phyloP scores from a whole-genome alignment of 1,140 invertebrate species.

The Episyrphus balteatus region DNA sequence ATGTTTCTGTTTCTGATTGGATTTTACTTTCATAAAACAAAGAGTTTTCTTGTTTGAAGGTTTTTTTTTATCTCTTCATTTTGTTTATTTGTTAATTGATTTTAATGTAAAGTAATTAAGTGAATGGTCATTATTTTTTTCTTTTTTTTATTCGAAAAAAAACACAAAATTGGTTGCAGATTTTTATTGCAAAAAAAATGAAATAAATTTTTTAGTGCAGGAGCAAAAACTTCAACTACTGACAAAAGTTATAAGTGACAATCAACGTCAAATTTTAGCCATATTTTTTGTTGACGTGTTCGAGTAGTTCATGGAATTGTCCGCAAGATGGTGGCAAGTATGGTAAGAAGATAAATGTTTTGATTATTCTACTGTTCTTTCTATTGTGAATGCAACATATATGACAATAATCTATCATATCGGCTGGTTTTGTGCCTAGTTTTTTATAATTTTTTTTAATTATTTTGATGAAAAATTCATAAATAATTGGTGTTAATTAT shows the following conservation, averaged over 20 bases:
- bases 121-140: background rate
- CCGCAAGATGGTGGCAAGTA: too few species aligned
- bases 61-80: conserved; percentile 1
- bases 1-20: background rate
- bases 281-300: conserved; percentile 6
- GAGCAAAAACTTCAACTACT: too few species aligned
- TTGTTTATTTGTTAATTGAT: background rate
- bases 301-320: background rate
- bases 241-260: background rate
- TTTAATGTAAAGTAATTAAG: background rate
- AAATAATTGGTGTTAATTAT: background rate
- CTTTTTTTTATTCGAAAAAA: conserved; percentile 1
- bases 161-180: background rate
- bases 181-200: conserved; percentile 3
- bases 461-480: too few species aligned
- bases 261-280: background rate
- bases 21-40: background rate
- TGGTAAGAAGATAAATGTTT: too few species aligned
- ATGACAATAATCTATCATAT: background rate
- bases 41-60: background rate
- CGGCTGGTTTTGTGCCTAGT: too few species aligned
- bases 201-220: background rate
- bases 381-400: background rate
- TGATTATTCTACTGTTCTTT: background rate
- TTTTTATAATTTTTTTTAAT: too few species aligned